Evolutionary conservation across 2,797 vertebrate species (phyloP), one percentile per base, ranked within the genome.

Genomic region (Cirrhinus molitorella): DNA sequence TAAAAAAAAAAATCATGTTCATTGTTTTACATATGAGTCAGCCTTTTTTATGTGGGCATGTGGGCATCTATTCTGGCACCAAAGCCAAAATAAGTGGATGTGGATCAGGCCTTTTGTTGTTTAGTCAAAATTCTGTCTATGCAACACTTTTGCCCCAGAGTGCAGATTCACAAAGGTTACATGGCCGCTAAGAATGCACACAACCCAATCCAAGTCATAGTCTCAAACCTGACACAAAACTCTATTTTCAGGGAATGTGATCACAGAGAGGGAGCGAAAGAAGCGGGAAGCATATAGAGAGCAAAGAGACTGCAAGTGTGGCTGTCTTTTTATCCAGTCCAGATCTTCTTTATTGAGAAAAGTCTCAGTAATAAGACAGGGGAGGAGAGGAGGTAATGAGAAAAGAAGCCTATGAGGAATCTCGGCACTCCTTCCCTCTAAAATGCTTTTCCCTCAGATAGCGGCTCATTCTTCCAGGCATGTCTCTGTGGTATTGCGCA

Each of bases 261-360:
- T 81, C 78, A 87, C 34, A 79, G 31, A 34, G 65, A 85, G 85
- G 68, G 49, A 87, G 82, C 80, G 77, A 86, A 87, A 84, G 61
- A n/a, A 87, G 83, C 57, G 74, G 85, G 65, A 79, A 83, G 87
- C n/a, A 84, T 66, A 87, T 86, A 87, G 89, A 87, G 49, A 89
- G 81, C 88, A 80, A 83, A 61, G 79, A 67, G 79, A 68, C 79
- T 66, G 45, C 76, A 71, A 89, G 88, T 89, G 89, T 88, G 88
- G 86, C 87, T 86, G 90, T 88, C 91, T 91, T 92, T 92, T 93
- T 92, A 94, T 94, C 92, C 92, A 89, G 88, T 91, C 90, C 91
- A 92, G 91, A 94, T 93, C 92, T 92, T 91, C 91, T 91, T 93
- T 92, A 92, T 92, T 92, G 92, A 94, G 92, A 92, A 93, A 91